Conservation (phyloP, 2,888 invertebrate species). For the Apodemia zela region DNA sequence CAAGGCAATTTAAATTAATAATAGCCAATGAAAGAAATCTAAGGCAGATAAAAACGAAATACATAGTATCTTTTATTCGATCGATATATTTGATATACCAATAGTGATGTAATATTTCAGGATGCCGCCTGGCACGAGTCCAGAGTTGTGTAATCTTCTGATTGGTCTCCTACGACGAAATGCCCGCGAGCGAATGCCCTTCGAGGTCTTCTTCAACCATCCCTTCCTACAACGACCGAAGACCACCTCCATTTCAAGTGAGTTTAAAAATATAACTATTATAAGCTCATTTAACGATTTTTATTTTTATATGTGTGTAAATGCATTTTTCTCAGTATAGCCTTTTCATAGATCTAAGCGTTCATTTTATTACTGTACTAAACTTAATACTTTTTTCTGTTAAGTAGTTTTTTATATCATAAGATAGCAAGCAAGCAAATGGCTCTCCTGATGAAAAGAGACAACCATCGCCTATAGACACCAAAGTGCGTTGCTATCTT, state of each 20-base stretch:
- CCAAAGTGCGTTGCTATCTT: too few relatives aligned
- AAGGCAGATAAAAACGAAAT: background rate
- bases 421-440: too few relatives aligned
- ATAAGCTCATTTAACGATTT: background rate
- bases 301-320: background rate
- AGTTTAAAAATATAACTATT: conserved; percentile 35
- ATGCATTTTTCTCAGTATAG: background rate
- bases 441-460: too few relatives aligned
- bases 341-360: background rate
- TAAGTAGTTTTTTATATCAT: too few relatives aligned
- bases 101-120: conserved; percentile 68
- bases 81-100: background rate
- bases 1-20: background rate
- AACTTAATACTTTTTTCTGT: too few relatives aligned
- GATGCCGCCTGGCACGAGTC: conserved; percentile 96
- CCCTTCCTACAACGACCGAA: conserved; percentile 89
- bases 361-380: background rate
- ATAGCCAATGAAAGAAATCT: background rate
- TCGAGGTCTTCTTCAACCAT: conserved; percentile 97
- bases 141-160: conserved; percentile 92
- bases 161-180: conserved; percentile 93
- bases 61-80: background rate
- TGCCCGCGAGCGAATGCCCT: conserved; percentile 96
- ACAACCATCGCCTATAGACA: too few relatives aligned
- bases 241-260: conserved; percentile 72